A percentile compares a stretch with the other conserved stretches of the same genome.
These are phyloP conservation scores for Gymnoscelis rufifasciata DNA, from an alignment of 2,888 invertebrate species.

Conservation along the genomic window DNA sequence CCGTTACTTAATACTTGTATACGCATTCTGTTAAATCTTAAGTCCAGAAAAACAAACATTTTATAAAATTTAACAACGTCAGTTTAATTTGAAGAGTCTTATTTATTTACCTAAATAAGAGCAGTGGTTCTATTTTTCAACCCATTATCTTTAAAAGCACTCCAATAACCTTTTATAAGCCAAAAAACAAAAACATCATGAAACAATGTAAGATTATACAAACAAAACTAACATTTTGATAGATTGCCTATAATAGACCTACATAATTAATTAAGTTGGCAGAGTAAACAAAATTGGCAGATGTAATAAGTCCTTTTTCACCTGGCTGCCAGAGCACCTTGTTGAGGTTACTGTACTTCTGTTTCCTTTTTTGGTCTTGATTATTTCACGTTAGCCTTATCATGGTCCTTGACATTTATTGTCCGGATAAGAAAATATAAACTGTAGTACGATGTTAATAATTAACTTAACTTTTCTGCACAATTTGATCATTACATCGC, in stretches of 20 bases:
- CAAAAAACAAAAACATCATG: too few species aligned
- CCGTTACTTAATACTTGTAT: too few species aligned
- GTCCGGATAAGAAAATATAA: slow-evolving; percentile 31
- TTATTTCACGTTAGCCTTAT: slow-evolving; percentile 48
- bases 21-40: too few species aligned
- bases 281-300: slow-evolving; percentile 37
- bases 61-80: too few species aligned
- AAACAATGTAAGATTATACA: background rate
- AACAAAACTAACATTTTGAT: background rate
- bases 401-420: slow-evolving; percentile 40
- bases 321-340: slow-evolving; percentile 54
- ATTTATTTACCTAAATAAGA: too few species aligned
- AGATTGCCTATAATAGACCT: slow-evolving; percentile 1
- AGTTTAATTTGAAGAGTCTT: too few species aligned
- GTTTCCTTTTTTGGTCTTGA: slow-evolving; percentile 48
- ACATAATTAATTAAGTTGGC: background rate
- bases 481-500: too few species aligned
- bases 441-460: slow-evolving; percentile 18
- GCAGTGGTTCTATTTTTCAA: too few species aligned
- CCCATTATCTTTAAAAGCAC: too few species aligned
- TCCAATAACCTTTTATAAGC: too few species aligned
- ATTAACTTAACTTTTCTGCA: background rate
- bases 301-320: slow-evolving; percentile 43
- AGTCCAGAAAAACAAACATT: too few species aligned
- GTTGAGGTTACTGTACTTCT: slow-evolving; percentile 37